Evolutionary conservation across 2,797 vertebrate genomes (phyloP).

Genomic region (Oreochromis grahami): DNA sequence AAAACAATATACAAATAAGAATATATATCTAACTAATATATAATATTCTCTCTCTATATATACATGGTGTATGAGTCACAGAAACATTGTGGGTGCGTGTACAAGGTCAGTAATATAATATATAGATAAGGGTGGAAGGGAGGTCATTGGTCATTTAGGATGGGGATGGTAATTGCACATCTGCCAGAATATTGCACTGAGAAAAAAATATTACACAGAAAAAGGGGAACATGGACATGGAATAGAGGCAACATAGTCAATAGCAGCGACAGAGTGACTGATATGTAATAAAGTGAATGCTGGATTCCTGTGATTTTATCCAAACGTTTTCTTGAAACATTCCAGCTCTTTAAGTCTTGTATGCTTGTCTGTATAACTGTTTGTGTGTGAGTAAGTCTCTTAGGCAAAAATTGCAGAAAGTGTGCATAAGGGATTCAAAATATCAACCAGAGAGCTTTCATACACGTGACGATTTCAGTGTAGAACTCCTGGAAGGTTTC

Average conservation of each 20-base stretch:
- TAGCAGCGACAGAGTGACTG: neutral
- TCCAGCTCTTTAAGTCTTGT: neutral
- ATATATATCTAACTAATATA: neutral
- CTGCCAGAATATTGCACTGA: neutral
- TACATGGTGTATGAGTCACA: neutral
- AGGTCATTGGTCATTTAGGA: neutral
- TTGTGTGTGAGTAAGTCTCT: neutral
- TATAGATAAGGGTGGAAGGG: neutral
- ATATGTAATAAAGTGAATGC: neutral
- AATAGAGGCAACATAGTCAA: neutral
- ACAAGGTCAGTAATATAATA: neutral
- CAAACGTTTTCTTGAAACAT: neutral
- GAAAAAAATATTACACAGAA: neutral
- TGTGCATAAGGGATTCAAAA: neutral
- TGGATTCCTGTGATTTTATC: fast-evolving
- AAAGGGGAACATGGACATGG: neutral
- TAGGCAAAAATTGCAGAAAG: fast-evolving
- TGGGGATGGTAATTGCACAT: neutral
- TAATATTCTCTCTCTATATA: neutral
- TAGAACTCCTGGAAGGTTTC: neutral
- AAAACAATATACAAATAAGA: fast-evolving
- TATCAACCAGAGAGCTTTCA: neutral
- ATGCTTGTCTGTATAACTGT: neutral
- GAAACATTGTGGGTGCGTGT: neutral
- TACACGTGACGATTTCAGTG: fast-evolving